A percentile compares a stretch with the other conserved stretches of the same genome.
phyloP scores from a whole-genome alignment of 2,888 invertebrate genomes.

The Rotaria magnacalcarata region DNA sequence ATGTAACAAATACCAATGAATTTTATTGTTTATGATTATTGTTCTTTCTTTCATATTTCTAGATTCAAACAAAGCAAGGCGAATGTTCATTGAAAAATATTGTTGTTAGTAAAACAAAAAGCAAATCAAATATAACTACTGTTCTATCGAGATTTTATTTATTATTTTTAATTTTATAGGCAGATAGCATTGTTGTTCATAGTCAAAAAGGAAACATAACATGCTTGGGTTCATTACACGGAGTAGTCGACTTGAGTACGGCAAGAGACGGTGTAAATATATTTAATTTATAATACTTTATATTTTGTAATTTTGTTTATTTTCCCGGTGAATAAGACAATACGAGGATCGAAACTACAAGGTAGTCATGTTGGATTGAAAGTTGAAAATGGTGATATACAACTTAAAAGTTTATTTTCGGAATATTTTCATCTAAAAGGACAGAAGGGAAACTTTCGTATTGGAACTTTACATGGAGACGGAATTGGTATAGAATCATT shows the following conservation, averaged over 20 bases:
- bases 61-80: background rate
- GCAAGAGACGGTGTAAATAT: slow-evolving; percentile 11
- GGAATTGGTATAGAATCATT: background rate
- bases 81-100: background rate
- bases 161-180: background rate
- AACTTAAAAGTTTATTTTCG: background rate
- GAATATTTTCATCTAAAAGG: background rate
- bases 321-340: background rate
- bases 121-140: too few relatives aligned
- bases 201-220: slow-evolving; percentile 17
- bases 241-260: slow-evolving; percentile 10
- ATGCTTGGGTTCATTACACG: background rate
- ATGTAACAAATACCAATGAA: background rate
- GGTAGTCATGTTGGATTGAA: background rate
- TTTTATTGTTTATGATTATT: too few relatives aligned
- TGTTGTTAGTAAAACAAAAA: background rate
- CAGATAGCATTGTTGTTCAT: background rate
- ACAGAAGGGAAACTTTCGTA: background rate
- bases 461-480: background rate
- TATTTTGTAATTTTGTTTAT: background rate
- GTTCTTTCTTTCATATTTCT: background rate
- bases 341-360: background rate
- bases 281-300: too few relatives aligned
- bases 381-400: background rate
- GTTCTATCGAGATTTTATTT: too few relatives aligned